These are phyloP conservation scores for Neomicropteryx cornuta DNA, from an alignment of 1,140 invertebrate genomes.

Conservation along the genomic window DNA sequence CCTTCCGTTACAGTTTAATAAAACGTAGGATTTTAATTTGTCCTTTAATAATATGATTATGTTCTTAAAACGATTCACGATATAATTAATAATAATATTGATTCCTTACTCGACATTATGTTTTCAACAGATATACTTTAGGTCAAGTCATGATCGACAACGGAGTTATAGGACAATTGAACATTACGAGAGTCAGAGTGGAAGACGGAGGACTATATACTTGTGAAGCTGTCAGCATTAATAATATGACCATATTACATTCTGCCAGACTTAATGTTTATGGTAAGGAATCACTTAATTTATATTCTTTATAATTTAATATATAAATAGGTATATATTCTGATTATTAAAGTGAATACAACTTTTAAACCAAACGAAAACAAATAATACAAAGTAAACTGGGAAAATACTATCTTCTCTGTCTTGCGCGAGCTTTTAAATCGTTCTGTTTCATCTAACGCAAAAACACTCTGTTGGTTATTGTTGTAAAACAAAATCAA, in stretches of 20 bases:
- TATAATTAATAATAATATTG: too few relatives aligned
- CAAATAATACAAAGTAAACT: neutral
- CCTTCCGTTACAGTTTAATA: too few relatives aligned
- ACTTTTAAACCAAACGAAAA: neutral
- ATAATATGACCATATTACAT: constrained; percentile 54
- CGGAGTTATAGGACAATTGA: constrained; percentile 75
- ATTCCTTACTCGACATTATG: too few relatives aligned
- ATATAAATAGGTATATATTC: neutral
- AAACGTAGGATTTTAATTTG: too few relatives aligned
- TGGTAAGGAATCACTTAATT: constrained; percentile 44
- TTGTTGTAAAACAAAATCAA: neutral
- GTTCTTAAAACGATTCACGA: too few relatives aligned
- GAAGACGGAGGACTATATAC: constrained; percentile 73
- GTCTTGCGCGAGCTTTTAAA: too few relatives aligned
- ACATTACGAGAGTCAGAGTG: constrained; percentile 65
- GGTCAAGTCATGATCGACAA: constrained; percentile 61
- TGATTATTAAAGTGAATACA: neutral
- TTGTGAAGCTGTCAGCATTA: constrained; percentile 60
- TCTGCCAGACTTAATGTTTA: constrained; percentile 71
- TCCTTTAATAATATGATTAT: too few relatives aligned
- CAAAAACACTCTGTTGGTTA: too few relatives aligned
- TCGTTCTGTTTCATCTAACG: too few relatives aligned
- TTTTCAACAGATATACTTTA: constrained; percentile 48
- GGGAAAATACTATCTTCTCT: neutral
- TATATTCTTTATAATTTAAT: constrained; percentile 2